Evolutionary conservation across 2,888 invertebrate genomes (phyloP), one percentile per base, ranked within the genome.

Genomic region (Eudemis profundana): DNA sequence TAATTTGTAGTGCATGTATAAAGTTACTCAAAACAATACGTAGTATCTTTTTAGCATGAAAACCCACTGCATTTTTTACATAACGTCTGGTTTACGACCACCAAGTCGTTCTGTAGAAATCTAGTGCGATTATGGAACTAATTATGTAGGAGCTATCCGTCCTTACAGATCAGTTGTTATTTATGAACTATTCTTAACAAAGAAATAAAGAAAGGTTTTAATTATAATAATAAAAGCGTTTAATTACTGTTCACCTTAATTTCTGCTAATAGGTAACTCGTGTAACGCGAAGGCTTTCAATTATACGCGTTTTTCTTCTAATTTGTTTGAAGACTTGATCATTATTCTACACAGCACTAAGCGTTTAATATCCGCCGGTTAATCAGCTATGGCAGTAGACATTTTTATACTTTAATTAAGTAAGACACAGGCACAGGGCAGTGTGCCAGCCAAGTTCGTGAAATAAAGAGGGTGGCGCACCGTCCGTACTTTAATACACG

Each of bases 171-270:
- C 15, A 29, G 15, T n/a, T 21, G 21, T 51, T 33, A 33, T 33
- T 33, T 33, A 33, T 33, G 10, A 8, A 8, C 33, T 8, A 8
- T 33, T 10, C 7, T 8, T 33, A 33, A 33, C 10, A 36, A 56
- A 44, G 8, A 56, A 56, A 56, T 42, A 27, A 17, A 42, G 42
- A 42, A 40, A 23, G 5, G 8, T 12, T 27, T 29, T 44, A 44
- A 56, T 56, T 29, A 56, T n/a, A 56, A 56, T 27, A n/a, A 19
- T 44, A 44, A 44, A 56, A 56, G 17, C 17, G 3, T n/a, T 40
- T 42, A 19, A 44, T 56, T 44, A 56, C 42, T 4, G 27, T 42
- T 1, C 7, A 2, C 23, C 14, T 54, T 17, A 54, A 56, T 56
- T 44, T 29, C 42, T 54, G n/a, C 29, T 56, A 29, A 42, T 46